Evolutionary conservation across 2,888 invertebrate species (phyloP).

Genomic region (Tryphoninae sp.): DNA sequence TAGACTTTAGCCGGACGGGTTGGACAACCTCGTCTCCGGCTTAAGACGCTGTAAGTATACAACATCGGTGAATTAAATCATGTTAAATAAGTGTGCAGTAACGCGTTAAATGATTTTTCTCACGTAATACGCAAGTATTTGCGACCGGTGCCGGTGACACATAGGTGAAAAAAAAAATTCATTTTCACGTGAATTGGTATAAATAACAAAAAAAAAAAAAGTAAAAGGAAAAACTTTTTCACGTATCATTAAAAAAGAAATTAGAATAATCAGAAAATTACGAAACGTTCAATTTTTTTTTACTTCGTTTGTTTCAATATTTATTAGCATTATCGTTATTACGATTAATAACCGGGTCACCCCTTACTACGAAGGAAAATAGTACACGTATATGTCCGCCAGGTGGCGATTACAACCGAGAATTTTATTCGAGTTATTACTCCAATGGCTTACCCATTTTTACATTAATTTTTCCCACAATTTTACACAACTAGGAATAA

Average conservation of each 20-base stretch:
- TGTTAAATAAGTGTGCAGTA: background rate
- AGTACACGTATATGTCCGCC: background rate
- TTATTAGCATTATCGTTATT: too few relatives aligned
- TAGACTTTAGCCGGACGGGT: constrained; percentile 68
- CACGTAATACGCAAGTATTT: background rate
- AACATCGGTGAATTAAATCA: constrained; percentile 40
- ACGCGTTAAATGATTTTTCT: background rate
- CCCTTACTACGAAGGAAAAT: background rate
- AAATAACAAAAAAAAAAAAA: background rate
- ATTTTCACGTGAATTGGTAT: background rate
- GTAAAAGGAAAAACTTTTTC: background rate
- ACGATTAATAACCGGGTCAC: too few relatives aligned
- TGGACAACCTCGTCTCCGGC: constrained; percentile 61
- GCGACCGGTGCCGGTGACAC: constrained; percentile 12
- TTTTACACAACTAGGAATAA: background rate
- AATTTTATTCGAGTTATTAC: constrained; percentile 10
- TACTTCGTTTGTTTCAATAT: too few relatives aligned
- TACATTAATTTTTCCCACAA: background rate
- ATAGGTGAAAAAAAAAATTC: background rate
- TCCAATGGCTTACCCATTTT: background rate
- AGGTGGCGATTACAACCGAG: background rate
- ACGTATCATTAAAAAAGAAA: background rate
- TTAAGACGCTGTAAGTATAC: constrained; percentile 64
- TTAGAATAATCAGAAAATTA: too few relatives aligned
- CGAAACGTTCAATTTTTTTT: too few relatives aligned